Conservation (phyloP, 2,113 vertebrate species). For the Peromyscus californicus region DNA sequence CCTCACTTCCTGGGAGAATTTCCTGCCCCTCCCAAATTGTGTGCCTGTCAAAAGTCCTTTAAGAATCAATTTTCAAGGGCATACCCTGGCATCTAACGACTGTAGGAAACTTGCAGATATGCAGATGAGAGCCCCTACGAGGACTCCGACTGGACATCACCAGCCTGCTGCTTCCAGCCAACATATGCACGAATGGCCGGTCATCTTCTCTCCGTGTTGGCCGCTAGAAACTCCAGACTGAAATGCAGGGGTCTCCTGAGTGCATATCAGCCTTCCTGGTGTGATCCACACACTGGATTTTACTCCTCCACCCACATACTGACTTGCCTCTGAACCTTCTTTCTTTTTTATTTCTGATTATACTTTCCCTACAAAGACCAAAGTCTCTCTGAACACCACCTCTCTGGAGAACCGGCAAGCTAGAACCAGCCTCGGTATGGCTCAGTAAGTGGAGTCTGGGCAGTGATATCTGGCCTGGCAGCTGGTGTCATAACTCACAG, state of each 20-base stretch:
- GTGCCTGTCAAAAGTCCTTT: not conserved
- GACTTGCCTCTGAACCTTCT: not conserved
- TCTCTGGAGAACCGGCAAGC: not conserved
- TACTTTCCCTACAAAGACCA: not conserved
- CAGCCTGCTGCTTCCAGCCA: conserved; percentile 3
- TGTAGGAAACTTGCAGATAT: not conserved
- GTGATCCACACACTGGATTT: not conserved
- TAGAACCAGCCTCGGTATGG: not conserved
- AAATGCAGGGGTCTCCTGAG: not conserved
- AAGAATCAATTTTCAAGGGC: conserved; percentile 38
- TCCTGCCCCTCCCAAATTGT: not conserved
- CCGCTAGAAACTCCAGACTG: conserved; percentile 5
- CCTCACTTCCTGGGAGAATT: not conserved
- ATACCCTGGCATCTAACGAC: not conserved
- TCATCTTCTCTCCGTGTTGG: not conserved
- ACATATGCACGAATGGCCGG: not conserved
- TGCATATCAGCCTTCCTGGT: not conserved
- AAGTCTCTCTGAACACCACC: not conserved
- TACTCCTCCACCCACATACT: not conserved
- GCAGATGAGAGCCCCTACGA: not conserved
- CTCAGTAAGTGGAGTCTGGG: not conserved
- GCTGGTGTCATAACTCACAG: not conserved
- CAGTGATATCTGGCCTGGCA: not conserved
- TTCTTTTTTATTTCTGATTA: conserved; percentile 19
- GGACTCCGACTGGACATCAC: not conserved